phyloP scores from a whole-genome alignment of 2,797 vertebrate genomes.

The Delichon dasypus region DNA sequence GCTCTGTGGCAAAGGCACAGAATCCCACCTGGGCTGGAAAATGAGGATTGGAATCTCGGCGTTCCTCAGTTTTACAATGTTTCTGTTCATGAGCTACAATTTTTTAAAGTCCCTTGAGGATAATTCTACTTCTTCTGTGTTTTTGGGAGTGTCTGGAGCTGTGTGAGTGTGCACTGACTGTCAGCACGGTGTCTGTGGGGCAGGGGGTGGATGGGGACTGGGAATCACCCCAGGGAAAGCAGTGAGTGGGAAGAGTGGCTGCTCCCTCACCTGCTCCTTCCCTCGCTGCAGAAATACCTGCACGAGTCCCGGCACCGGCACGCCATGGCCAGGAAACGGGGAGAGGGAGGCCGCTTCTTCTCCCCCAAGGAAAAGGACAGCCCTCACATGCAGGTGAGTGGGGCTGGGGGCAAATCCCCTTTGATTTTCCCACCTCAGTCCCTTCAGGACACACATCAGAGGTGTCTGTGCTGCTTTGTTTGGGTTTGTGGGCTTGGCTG shows the following conservation, averaged over 20 bases:
- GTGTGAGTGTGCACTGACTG: background rate
- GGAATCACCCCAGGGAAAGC: rapidly evolving
- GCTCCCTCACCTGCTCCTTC: background rate
- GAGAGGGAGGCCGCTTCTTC: slow-evolving; percentile 95
- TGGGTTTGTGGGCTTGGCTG: background rate
- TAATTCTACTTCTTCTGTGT: background rate
- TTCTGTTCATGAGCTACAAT: background rate
- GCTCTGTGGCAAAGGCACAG: background rate
- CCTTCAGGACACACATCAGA: background rate
- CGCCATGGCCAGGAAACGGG: slow-evolving; percentile 95
- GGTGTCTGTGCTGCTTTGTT: background rate
- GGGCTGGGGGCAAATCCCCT: background rate
- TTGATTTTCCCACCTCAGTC: too few species aligned
- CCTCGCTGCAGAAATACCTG: slow-evolving; percentile 88
- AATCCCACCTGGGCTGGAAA: background rate
- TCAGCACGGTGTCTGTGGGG: background rate
- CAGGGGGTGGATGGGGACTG: background rate
- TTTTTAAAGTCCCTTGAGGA: background rate
- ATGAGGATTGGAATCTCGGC: background rate
- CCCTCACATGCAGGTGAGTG: slow-evolving; percentile 76
- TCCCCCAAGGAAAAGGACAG: slow-evolving; percentile 94
- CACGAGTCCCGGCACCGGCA: slow-evolving; percentile 96
- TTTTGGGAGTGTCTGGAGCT: background rate
- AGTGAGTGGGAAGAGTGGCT: background rate
- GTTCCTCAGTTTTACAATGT: rapidly evolving